phyloP scores from a whole-genome alignment of 2,797 vertebrate species.

The Corythornis leucogaster region DNA sequence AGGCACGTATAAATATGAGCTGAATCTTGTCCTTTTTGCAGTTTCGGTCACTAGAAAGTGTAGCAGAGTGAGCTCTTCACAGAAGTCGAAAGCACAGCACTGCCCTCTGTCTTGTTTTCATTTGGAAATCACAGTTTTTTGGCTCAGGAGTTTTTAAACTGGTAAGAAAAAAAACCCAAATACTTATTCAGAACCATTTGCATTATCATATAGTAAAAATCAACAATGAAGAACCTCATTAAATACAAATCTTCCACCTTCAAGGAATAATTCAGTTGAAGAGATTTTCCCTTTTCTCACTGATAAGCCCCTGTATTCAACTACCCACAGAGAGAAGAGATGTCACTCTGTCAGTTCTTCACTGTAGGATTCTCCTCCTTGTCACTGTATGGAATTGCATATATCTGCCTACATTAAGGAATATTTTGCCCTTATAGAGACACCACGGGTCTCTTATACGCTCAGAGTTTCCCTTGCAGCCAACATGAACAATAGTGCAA shows the following conservation, averaged over 20 bases:
- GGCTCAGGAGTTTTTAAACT: not conserved
- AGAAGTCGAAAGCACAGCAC: not conserved
- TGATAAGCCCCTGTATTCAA: not conserved
- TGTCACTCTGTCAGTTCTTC: not conserved
- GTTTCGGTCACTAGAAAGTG: not conserved
- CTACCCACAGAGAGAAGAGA: not conserved
- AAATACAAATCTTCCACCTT: not conserved
- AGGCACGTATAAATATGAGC: not conserved
- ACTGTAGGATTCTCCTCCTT: not conserved
- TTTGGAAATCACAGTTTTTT: not conserved
- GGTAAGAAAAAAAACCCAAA: not conserved
- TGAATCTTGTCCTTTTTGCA: not conserved
- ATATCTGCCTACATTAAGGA: not conserved
- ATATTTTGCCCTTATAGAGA: not conserved
- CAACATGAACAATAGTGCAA: not conserved
- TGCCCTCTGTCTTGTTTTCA: not conserved
- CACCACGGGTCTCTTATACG: not conserved
- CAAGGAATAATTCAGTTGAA: not conserved
- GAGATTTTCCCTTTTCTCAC: not conserved
- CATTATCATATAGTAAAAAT: not conserved
- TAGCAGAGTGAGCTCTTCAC: accelerated
- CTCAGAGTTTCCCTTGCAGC: not conserved
- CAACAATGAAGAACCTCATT: not conserved
- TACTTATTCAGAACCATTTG: not conserved
- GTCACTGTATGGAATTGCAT: not conserved